Base-by-base conservation (phyloP, 2,888 invertebrate genomes). In the Latheticus oryzae region DNA sequence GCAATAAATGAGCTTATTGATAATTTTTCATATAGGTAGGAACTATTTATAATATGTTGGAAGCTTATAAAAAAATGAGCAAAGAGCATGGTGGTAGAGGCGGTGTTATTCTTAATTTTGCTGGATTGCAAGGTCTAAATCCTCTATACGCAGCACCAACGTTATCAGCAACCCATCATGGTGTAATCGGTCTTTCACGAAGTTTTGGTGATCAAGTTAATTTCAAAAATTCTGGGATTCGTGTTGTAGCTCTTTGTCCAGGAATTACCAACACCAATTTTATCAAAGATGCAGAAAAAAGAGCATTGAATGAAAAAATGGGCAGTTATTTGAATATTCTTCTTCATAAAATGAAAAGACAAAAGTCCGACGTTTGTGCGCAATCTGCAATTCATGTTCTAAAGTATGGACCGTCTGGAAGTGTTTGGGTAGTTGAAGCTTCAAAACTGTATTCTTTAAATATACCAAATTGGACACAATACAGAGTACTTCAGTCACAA, bases 61-160 rank as follows among this genome's bases (percentile, higher is more conserved):
- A 80, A 16, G 80, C 76, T 1, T 68, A 80, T 47, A 70, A 79
- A 38, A 74, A 78, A 66, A 71, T 82, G 66, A 74, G 79, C 9
- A 76, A 72, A 53, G 75, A 79, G 63, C 74, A 73, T 8, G 72
- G 73, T 3, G 79, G 79, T 5, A 64, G 66, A 17, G 82, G 83
- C 1, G 84, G 84, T 3, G 76, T 80, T 4, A 77, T 85, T 43
- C 74, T 85, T 2, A 84, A 85, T 66, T 72, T 83, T 26, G 75
- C 83, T 1, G 83, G 83, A 8, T 73, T 79, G 3, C 76, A 78
- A 37, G 84, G 83, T 1, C 66, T 81, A 35, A 73, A 74, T 40
- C 74, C 80, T 0, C 70, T 78, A 45, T 75, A 80, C 1, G 73
- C 78, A n/a, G 73, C 79, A 21, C 83, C 83, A 1, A 76, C 80